Evolutionary conservation across 2,113 vertebrate genomes (phyloP).

Genomic region (Gnathochromis pfefferi): DNA sequence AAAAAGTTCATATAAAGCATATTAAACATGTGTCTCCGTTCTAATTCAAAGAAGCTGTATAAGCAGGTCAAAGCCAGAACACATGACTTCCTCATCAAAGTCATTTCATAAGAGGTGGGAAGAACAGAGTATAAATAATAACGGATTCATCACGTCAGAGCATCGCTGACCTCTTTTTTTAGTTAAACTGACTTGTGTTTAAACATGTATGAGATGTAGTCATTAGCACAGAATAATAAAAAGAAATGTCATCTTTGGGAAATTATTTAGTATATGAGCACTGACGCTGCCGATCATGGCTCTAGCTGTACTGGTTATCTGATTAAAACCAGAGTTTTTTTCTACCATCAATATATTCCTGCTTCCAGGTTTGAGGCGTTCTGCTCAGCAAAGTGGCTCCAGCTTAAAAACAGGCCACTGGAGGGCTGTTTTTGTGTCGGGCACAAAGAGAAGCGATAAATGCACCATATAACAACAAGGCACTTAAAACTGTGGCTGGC

Average conservation of each 20-base stretch:
- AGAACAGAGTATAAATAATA: not conserved
- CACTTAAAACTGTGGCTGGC: not conserved
- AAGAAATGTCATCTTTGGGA: not conserved
- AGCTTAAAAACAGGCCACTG: not conserved
- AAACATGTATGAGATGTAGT: not conserved
- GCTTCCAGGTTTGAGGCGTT: not conserved
- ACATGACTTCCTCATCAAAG: not conserved
- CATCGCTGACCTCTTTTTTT: not conserved
- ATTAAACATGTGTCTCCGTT: fast-evolving
- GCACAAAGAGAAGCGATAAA: not conserved
- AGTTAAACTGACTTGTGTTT: not conserved
- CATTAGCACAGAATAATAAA: not conserved
- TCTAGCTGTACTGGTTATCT: not conserved
- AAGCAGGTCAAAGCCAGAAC: not conserved
- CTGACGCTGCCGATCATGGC: not conserved
- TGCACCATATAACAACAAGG: not conserved
- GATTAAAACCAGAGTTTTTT: not conserved
- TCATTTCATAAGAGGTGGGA: not conserved
- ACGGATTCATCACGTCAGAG: not conserved
- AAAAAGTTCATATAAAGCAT: not conserved
- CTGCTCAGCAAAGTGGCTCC: not conserved
- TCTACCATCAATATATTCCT: not conserved
- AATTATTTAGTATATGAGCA: not conserved
- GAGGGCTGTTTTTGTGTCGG: not conserved
- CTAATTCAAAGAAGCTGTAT: not conserved